A percentile compares a stretch with the other conserved stretches of the same genome.
phyloP scores from a whole-genome alignment of 2,888 invertebrate genomes.

The Drosophila koepferae region DNA sequence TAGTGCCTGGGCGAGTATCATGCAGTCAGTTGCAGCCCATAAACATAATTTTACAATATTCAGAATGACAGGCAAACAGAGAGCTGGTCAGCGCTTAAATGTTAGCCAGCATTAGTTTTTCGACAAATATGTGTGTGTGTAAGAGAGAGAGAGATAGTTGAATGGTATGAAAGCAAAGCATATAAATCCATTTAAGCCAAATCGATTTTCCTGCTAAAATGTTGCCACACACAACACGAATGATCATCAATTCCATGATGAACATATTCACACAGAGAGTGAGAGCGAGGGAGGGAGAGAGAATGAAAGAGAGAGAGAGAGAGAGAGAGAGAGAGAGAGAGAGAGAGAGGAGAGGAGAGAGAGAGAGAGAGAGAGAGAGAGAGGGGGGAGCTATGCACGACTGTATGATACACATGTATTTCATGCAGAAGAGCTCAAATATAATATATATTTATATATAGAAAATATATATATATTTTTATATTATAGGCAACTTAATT shows the following conservation, averaged over 20 bases:
- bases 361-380: too few species aligned
- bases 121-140: background rate
- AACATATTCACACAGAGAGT: background rate
- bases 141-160: background rate
- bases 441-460: too few species aligned
- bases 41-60: conserved; percentile 37
- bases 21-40: background rate
- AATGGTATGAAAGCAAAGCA: conserved; percentile 3
- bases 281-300: too few species aligned
- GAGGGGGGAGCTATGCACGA: background rate
- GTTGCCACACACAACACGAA: conserved; percentile 11
- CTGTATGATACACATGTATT: background rate
- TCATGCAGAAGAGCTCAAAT: too few species aligned
- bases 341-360: too few species aligned
- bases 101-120: conserved; percentile 21
- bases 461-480: too few species aligned
- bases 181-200: conserved; percentile 38
- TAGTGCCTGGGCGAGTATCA: background rate
- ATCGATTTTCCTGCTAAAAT: conserved; percentile 38
- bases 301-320: too few species aligned
- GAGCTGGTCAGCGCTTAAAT: conserved; percentile 36
- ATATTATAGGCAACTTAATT: too few species aligned
- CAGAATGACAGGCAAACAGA: conserved; percentile 22
- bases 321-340: too few species aligned
- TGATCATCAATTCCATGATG: conserved; percentile 9